These are phyloP conservation scores for Phorcus lineatus DNA, from an alignment of 2,888 invertebrate genomes.

Conservation along the genomic window DNA sequence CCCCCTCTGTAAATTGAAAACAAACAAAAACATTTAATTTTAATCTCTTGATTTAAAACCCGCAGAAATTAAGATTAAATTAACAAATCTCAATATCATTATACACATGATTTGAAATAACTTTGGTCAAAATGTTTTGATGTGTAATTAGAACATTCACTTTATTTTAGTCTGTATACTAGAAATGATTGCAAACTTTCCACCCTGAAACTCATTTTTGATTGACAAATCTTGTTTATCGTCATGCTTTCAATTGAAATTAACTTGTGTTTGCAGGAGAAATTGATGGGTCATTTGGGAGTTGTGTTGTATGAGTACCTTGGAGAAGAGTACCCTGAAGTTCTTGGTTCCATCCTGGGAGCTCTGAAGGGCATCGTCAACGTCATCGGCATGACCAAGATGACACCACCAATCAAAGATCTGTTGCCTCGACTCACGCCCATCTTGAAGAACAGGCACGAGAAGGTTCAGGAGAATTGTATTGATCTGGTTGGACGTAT, in stretches of 20 bases:
- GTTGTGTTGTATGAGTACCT: conserved; percentile 99
- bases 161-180: too few species aligned
- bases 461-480: conserved; percentile 98
- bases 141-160: too few species aligned
- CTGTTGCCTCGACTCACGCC: conserved; percentile 96
- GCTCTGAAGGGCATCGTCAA: conserved; percentile 99
- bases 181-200: too few species aligned
- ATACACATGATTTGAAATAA: too few species aligned
- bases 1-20: too few species aligned
- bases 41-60: too few species aligned
- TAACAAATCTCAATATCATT: background rate
- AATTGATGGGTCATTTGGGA: conserved; percentile 99
- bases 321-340: conserved; percentile 99
- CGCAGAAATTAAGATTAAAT: background rate
- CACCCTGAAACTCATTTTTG: too few species aligned
- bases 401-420: conserved; percentile 99
- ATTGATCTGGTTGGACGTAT: conserved; percentile 99
- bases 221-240: background rate
- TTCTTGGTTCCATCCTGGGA: conserved; percentile 97
- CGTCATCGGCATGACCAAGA: conserved; percentile 99
- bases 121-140: too few species aligned
- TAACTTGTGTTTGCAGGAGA: conserved; percentile 82
- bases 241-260: too few species aligned
- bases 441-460: conserved; percentile 92
- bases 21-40: too few species aligned